These are phyloP conservation scores for Amphilophus citrinellus DNA, from an alignment of 2,113 vertebrate species.

Conservation along the genomic window DNA sequence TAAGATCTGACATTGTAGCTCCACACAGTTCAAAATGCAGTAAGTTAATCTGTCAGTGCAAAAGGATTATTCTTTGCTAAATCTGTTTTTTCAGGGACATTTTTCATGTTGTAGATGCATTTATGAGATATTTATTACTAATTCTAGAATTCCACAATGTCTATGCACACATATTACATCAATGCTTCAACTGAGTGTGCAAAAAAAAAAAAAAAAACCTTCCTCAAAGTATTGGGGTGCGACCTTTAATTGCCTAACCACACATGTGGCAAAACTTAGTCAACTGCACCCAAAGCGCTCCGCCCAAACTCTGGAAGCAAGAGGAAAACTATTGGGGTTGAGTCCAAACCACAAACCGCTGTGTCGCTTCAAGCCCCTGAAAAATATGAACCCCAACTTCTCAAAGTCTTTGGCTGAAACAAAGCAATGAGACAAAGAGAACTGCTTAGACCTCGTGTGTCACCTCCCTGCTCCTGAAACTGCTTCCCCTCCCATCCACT, in stretches of 20 bases:
- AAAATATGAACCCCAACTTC: slow-evolving; percentile 30
- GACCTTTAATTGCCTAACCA: slow-evolving; percentile 54
- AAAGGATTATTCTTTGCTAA: background rate
- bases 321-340: slow-evolving; percentile 46
- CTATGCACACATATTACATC: slow-evolving; percentile 1
- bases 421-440: slow-evolving; percentile 53
- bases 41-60: background rate
- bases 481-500: slow-evolving; percentile 43
- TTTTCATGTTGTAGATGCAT: background rate
- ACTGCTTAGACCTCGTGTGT: slow-evolving; percentile 36
- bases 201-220: background rate
- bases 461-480: slow-evolving; percentile 58
- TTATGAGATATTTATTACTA: background rate
- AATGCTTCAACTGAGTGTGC: slow-evolving; percentile 5
- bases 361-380: slow-evolving; percentile 30
- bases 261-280: slow-evolving; percentile 70
- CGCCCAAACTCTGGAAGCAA: slow-evolving; percentile 53
- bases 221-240: slow-evolving; percentile 40
- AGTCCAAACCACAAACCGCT: slow-evolving; percentile 52
- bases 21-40: slow-evolving; percentile 11
- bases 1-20: slow-evolving; percentile 18
- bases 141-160: background rate
- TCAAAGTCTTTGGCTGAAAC: slow-evolving; percentile 42
- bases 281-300: slow-evolving; percentile 64
- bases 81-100: background rate